Percentiles rank a stretch among this genome's conserved stretches.
Conservation (phyloP, 2,113 vertebrate species). For the Illadopsis cleaveri region DNA sequence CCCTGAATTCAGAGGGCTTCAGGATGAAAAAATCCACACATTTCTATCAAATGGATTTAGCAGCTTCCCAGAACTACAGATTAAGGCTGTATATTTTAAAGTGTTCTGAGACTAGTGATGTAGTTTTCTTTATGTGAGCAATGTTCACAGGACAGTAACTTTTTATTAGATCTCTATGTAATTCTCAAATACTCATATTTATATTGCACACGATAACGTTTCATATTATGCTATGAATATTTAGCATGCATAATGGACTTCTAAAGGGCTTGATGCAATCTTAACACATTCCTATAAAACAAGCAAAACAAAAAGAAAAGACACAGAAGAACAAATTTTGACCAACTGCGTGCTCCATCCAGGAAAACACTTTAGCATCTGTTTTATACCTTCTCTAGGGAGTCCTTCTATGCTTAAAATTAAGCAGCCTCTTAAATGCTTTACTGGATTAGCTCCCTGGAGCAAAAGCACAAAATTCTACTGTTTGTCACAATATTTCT, state of each 20-base stretch:
- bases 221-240: background rate
- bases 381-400: slow-evolving; percentile 15
- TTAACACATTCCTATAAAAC: background rate
- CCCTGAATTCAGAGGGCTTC: background rate
- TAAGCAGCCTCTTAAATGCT: slow-evolving; percentile 50
- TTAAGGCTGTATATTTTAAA: background rate
- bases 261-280: background rate
- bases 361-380: slow-evolving; percentile 40
- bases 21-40: background rate
- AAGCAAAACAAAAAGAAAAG: background rate
- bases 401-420: slow-evolving; percentile 53
- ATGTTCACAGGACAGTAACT: background rate
- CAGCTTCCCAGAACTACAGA: background rate
- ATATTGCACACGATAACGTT: background rate
- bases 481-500: slow-evolving; percentile 48
- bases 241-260: background rate
- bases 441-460: slow-evolving; percentile 35
- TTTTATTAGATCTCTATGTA: background rate
- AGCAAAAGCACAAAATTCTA: background rate
- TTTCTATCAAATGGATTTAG: background rate
- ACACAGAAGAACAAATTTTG: slow-evolving; percentile 13
- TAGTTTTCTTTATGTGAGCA: background rate
- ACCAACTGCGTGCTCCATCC: background rate
- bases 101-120: background rate
- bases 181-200: background rate